These are phyloP conservation scores for Sebastes taczanowskii DNA, from an alignment of 2,797 vertebrate genomes.

Conservation along the genomic window DNA sequence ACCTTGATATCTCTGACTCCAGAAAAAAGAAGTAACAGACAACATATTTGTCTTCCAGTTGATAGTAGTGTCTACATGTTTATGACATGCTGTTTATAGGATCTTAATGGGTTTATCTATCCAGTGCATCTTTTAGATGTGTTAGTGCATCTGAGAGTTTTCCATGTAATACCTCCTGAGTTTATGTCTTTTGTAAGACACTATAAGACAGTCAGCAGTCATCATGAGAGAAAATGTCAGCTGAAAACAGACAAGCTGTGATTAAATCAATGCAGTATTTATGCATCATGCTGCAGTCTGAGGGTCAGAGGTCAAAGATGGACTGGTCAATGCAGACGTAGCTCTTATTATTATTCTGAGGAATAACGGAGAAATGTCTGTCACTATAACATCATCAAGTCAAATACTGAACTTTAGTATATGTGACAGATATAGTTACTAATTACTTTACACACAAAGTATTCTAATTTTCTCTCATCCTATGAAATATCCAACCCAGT, in stretches of 20 bases:
- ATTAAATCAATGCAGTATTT: slow-evolving; percentile 13
- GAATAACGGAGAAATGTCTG: not conserved
- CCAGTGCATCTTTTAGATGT: not conserved
- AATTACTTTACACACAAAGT: not conserved
- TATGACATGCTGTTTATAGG: not conserved
- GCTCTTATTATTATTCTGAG: not conserved
- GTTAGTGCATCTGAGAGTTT: not conserved
- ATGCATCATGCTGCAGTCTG: not conserved
- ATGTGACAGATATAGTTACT: not conserved
- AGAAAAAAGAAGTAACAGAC: not conserved
- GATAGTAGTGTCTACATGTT: not conserved
- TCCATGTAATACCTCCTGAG: not conserved
- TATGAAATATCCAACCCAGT: not conserved
- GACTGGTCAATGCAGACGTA: not conserved
- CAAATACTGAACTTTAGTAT: not conserved
- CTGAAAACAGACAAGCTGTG: not conserved
- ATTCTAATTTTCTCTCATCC: not conserved
- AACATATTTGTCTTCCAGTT: not conserved
- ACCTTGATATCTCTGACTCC: not conserved
- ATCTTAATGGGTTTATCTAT: not conserved
- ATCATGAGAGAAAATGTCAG: not conserved
- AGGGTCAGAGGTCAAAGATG: not conserved
- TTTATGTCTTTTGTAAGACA: not conserved
- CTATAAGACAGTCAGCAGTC: not conserved
- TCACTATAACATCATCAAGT: not conserved